These are phyloP conservation scores for Geopemphigus sp. DNA, from an alignment of 1,140 invertebrate species.

Conservation along the genomic window DNA sequence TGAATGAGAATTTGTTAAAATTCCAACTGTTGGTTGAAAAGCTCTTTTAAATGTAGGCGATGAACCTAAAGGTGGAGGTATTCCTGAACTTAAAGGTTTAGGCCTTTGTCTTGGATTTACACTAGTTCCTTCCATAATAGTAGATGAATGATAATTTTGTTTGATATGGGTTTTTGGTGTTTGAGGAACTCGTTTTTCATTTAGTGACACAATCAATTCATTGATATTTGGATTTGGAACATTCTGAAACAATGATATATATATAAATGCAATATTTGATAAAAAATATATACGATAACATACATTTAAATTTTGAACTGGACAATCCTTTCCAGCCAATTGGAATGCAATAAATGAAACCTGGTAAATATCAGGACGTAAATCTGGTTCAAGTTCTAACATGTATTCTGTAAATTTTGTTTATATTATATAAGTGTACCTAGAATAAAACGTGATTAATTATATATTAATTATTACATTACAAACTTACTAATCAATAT, in stretches of 20 bases:
- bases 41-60: conserved; percentile 50
- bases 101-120: conserved; percentile 82
- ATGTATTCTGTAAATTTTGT: conserved; percentile 69
- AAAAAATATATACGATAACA: conserved; percentile 53
- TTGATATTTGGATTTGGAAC: conserved; percentile 45
- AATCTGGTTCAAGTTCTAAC: conserved; percentile 78
- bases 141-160: conserved; percentile 26
- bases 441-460: background rate
- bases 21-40: conserved; percentile 39
- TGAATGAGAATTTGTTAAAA: conserved; percentile 36
- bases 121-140: conserved; percentile 62
- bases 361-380: conserved; percentile 86
- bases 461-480: conserved; percentile 31
- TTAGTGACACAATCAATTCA: conserved; percentile 29
- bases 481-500: conserved; percentile 59
- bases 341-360: conserved; percentile 77
- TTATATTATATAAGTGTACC: background rate
- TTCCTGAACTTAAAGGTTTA: conserved; percentile 62
- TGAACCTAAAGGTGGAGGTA: conserved; percentile 49
- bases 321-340: conserved; percentile 71
- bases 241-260: conserved; percentile 37
- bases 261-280: no score
- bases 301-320: conserved; percentile 81
- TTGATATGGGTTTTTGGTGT: conserved; percentile 38
- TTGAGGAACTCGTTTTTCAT: conserved; percentile 47